phyloP scores from a whole-genome alignment of 2,113 vertebrate species.

The Phaethon lepturus region DNA sequence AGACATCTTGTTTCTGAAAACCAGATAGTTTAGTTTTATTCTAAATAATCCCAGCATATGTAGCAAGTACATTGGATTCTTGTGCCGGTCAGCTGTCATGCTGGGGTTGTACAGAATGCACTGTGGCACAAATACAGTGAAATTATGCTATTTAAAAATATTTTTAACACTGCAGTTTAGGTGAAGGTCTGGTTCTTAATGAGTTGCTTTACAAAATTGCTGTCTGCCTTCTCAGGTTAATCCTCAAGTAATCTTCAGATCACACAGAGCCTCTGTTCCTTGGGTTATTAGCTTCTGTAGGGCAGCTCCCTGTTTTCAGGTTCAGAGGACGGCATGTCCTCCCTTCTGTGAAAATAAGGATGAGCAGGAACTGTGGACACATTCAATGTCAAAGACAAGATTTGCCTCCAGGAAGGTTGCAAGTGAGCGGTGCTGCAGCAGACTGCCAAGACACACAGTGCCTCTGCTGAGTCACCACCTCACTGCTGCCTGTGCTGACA shows the following conservation, averaged over 20 bases:
- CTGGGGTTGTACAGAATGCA: background rate
- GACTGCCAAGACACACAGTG: background rate
- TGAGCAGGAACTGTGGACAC: background rate
- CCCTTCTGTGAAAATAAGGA: background rate
- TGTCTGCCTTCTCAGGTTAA: background rate
- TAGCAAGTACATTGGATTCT: background rate
- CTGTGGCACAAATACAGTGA: background rate
- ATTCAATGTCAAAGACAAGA: background rate
- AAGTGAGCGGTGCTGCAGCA: background rate
- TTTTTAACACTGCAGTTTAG: background rate
- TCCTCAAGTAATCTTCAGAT: background rate
- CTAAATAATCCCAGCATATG: background rate
- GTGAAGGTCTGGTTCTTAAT: background rate
- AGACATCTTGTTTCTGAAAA: constrained; percentile 29
- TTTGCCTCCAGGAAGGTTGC: background rate
- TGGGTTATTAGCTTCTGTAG: background rate
- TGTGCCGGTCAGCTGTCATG: background rate
- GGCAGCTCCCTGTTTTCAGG: background rate
- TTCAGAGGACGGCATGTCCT: background rate
- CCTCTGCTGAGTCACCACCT: constrained; percentile 63
- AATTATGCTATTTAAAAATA: background rate
- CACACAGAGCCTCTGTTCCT: background rate
- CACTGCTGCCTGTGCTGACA: constrained; percentile 7
- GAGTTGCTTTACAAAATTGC: background rate
- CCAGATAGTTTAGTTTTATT: constrained; percentile 13